phyloP scores from a whole-genome alignment of 2,888 invertebrate genomes.

The Crossocerus cetratus region DNA sequence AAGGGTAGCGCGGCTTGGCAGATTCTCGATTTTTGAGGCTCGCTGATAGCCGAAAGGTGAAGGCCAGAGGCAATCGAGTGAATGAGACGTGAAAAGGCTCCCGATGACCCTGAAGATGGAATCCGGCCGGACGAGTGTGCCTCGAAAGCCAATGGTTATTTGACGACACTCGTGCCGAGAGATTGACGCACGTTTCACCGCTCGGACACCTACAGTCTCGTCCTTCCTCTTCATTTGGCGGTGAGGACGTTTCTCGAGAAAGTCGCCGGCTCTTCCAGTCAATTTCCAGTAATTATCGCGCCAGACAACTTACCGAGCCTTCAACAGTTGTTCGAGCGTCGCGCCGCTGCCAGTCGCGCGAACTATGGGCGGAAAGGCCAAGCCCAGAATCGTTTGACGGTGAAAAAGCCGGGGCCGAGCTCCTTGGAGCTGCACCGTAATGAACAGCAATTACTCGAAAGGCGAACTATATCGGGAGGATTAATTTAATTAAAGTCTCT shows the following conservation, averaged over 20 bases:
- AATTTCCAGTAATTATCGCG: no score
- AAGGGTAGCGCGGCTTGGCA: not conserved
- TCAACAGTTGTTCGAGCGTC: no score
- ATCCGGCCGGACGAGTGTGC: slow-evolving; percentile 46
- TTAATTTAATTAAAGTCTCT: not conserved
- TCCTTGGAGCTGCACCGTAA: slow-evolving; percentile 25
- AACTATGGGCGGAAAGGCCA: no score
- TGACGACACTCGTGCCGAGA: slow-evolving; percentile 14
- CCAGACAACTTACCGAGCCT: no score
- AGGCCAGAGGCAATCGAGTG: slow-evolving; percentile 30
- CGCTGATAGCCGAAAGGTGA: slow-evolving; percentile 29
- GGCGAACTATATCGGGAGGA: not conserved
- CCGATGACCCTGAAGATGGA: slow-evolving; percentile 44
- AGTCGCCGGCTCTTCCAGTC: no score
- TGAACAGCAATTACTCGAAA: slow-evolving; percentile 29
- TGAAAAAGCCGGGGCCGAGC: not conserved
- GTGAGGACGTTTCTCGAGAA: no score
- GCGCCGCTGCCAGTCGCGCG: no score
- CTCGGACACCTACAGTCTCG: not conserved
- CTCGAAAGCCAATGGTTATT: slow-evolving; percentile 30
- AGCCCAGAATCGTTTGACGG: slow-evolving; percentile 10
- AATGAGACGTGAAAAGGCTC: slow-evolving; percentile 28
- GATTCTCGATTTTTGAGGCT: not conserved
- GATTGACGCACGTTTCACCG: slow-evolving; percentile 12
- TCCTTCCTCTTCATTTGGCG: not conserved